A percentile compares a stretch with the other conserved stretches of the same genome.
These are phyloP conservation scores for Mactromeris polynyma DNA, from an alignment of 2,888 invertebrate species.

Conservation along the genomic window DNA sequence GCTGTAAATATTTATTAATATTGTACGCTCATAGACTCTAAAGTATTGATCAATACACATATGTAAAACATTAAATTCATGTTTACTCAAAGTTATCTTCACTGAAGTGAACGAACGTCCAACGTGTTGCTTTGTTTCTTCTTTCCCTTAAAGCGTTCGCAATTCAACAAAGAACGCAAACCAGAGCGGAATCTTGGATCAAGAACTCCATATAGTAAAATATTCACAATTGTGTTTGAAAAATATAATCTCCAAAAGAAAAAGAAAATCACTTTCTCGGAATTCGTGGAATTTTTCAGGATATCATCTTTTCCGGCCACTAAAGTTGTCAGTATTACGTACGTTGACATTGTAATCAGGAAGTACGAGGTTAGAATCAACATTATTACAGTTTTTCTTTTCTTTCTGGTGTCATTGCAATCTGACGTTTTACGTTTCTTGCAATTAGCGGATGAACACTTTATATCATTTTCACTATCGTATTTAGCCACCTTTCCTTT, in stretches of 20 bases:
- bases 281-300: conserved; percentile 34
- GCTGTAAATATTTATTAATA: too few species aligned
- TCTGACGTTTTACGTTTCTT: neutral
- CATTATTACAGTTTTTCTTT: conserved; percentile 63
- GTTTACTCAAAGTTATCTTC: neutral
- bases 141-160: neutral
- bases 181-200: conserved; percentile 59
- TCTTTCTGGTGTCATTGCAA: neutral
- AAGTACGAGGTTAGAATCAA: conserved; percentile 57
- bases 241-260: conserved; percentile 67
- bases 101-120: neutral
- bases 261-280: conserved; percentile 56
- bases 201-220: conserved; percentile 62
- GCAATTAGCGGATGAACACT: neutral
- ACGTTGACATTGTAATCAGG: conserved; percentile 55
- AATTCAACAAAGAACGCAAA: conserved; percentile 14
- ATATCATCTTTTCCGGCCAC: conserved; percentile 48
- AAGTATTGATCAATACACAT: too few species aligned
- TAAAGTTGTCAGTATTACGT: conserved; percentile 37
- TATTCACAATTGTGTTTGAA: conserved; percentile 59
- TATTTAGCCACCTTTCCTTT: neutral
- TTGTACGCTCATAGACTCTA: too few species aligned
- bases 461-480: neutral
- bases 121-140: neutral
- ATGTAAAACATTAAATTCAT: too few species aligned